Evolutionary conservation across 2,888 invertebrate genomes (phyloP).

Genomic region (Ariolimax columbianus): DNA sequence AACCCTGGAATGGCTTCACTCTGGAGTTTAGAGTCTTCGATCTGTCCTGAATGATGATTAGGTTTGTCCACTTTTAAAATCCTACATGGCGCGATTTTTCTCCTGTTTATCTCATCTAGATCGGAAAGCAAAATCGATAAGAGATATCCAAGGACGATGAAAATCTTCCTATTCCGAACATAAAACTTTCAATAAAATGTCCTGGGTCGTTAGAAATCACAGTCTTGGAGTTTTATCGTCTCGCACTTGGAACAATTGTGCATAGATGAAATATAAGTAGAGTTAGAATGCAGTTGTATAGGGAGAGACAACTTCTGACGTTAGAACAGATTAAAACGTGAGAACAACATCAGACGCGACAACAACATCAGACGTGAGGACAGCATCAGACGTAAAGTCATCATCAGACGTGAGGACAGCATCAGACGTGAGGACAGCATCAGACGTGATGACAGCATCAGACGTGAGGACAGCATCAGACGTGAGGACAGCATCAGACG

Average conservation of each 20-base stretch:
- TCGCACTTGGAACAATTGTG: not conserved
- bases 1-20: constrained; percentile 46
- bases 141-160: not conserved
- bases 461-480: no score
- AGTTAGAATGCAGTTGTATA: no score
- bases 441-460: no score
- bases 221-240: not conserved
- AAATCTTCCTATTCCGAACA: not conserved
- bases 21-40: constrained; percentile 35
- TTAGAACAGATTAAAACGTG: no score
- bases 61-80: constrained; percentile 28
- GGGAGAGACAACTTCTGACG: no score
- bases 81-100: not conserved
- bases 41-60: constrained; percentile 31
- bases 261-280: no score
- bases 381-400: no score
- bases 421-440: no score
- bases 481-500: no score
- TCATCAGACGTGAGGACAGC: no score
- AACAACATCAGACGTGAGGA: no score
- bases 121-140: constrained; percentile 13
- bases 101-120: constrained; percentile 8
- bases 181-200: not conserved
- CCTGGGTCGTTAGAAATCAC: not conserved
- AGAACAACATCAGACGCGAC: no score